Conservation (phyloP, 2,797 vertebrate genomes). For the Serranus cabrilla region DNA sequence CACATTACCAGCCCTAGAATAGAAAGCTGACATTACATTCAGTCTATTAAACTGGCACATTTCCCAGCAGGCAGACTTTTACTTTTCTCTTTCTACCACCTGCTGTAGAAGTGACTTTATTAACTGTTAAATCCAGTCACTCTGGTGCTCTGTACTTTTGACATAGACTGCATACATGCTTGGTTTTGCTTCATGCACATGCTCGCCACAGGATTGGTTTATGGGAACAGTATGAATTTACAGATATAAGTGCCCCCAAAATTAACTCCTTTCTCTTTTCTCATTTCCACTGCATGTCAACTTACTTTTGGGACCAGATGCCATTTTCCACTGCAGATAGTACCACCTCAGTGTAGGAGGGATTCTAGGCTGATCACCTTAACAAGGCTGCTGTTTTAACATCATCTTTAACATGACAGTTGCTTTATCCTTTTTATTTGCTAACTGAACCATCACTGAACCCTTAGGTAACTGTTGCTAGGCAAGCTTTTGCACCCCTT, state of each 20-base stretch:
- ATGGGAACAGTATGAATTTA: not conserved
- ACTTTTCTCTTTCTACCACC: constrained; percentile 21
- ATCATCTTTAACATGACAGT: no score
- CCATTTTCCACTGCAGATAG: no score
- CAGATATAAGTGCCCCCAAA: not conserved
- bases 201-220: not conserved
- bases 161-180: not conserved
- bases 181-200: not conserved
- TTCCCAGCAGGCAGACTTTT: constrained; percentile 42
- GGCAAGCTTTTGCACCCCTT: no score
- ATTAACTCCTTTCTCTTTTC: not conserved
- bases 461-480: no score
- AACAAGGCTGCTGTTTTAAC: no score
- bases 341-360: no score
- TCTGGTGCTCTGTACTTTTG: not conserved
- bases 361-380: no score
- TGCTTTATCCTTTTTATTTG: no score
- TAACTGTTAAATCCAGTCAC: constrained; percentile 19
- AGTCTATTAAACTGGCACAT: constrained; percentile 28
- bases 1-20: constrained; percentile 37
- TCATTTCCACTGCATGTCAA: no score
- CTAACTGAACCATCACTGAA: no score
- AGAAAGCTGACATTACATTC: constrained; percentile 46
- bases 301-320: no score
- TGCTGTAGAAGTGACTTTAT: constrained; percentile 20